phyloP scores from a whole-genome alignment of 2,888 invertebrate genomes.

The Drosophila acutilabella region DNA sequence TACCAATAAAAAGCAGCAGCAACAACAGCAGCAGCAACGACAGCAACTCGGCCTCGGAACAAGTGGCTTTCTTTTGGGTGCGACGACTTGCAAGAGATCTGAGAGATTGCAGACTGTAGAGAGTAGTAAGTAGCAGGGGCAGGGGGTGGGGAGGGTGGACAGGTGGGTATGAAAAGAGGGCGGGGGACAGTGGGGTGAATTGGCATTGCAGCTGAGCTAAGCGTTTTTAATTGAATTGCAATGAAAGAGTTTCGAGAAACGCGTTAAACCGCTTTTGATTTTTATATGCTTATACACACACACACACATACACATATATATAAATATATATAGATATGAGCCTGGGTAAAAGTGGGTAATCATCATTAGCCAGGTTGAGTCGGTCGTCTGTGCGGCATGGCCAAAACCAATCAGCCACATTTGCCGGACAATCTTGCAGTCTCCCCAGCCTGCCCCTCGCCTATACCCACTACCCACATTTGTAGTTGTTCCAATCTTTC shows the following conservation, averaged over 20 bases:
- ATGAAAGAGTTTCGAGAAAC: slow-evolving; percentile 69
- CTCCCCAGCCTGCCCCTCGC: neutral
- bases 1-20: slow-evolving; percentile 24
- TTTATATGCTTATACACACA: slow-evolving; percentile 51
- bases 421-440: slow-evolving; percentile 40
- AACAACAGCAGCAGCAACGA: slow-evolving; percentile 10
- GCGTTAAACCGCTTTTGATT: slow-evolving; percentile 81
- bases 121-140: slow-evolving; percentile 7
- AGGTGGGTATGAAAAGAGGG: neutral
- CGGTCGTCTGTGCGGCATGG: slow-evolving; percentile 34
- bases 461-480: neutral
- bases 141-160: neutral
- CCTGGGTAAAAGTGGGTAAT: slow-evolving; percentile 77
- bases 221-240: slow-evolving; percentile 77
- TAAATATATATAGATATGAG: slow-evolving; percentile 8
- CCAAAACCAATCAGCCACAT: slow-evolving; percentile 60
- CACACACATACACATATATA: slow-evolving; percentile 4
- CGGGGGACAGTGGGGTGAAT: neutral
- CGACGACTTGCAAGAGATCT: slow-evolving; percentile 57
- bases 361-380: slow-evolving; percentile 64
- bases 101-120: slow-evolving; percentile 34
- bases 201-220: slow-evolving; percentile 48
- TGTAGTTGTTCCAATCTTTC: slow-evolving; percentile 22
- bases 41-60: slow-evolving; percentile 53
- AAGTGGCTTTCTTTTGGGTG: slow-evolving; percentile 75